Percentiles rank a stretch among this genome's conserved stretches.
Evolutionary conservation across 2,888 invertebrate genomes (phyloP).

Genomic region (Andricus quercusramuli): DNA sequence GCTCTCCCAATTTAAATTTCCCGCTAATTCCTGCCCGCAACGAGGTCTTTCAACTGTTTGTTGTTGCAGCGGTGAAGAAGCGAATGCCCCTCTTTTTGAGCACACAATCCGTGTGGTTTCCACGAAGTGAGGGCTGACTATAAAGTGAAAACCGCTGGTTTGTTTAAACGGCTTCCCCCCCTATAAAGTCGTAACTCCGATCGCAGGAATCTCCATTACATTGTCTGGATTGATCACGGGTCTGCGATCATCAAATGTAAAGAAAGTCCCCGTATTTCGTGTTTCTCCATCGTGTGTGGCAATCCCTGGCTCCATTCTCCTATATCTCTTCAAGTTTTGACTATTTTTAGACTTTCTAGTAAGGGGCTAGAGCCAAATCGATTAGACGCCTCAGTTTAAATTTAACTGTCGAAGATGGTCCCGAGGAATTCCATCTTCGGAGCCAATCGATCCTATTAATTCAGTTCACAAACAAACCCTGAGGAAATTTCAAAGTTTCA

Average conservation of each 20-base stretch:
- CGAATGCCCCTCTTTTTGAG: slow-evolving; percentile 38
- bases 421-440: slow-evolving; percentile 43
- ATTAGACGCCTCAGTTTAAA: slow-evolving; percentile 60
- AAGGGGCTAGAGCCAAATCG: slow-evolving; percentile 60
- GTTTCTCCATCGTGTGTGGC: slow-evolving; percentile 56
- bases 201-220: slow-evolving; percentile 32
- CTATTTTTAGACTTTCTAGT: slow-evolving; percentile 57
- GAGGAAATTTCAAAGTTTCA: no score
- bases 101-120: slow-evolving; percentile 35
- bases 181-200: slow-evolving; percentile 21
- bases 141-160: slow-evolving; percentile 39
- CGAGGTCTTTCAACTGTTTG: slow-evolving; percentile 44
- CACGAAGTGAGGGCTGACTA: slow-evolving; percentile 38
- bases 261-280: background rate
- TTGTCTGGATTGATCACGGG: background rate
- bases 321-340: slow-evolving; percentile 53
- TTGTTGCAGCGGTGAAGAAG: slow-evolving; percentile 50
- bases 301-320: slow-evolving; percentile 47
- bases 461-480: no score
- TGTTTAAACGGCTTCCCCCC: slow-evolving; percentile 28
- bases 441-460: background rate
- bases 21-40: slow-evolving; percentile 28
- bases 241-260: slow-evolving; percentile 14
- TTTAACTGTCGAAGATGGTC: slow-evolving; percentile 57
- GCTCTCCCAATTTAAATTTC: slow-evolving; percentile 24